Evolutionary conservation across 2,797 vertebrate genomes (phyloP), one percentile per base, ranked within the genome.

Genomic region (Ibycter americanus): DNA sequence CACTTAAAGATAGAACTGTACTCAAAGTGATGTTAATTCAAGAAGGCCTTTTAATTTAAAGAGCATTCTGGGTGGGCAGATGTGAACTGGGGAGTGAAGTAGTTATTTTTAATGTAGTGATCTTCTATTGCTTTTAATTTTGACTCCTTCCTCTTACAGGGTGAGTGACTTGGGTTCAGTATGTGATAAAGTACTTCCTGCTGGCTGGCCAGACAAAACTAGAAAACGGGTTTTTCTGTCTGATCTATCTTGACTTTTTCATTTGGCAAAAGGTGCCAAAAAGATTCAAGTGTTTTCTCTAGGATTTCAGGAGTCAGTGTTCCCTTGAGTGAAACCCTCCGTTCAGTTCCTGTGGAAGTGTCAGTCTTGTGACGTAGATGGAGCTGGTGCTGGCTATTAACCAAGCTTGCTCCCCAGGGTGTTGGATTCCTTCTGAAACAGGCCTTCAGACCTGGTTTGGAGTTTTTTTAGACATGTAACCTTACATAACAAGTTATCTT

Each of bases 161-260:
- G 56, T 26, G 38, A 89, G 11, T 20, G 59, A 34, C 61, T 92
- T 51, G 25, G 66, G 29, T 72, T 95, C 49, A 23, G 25, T 66
- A 65, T 0, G 0, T 91, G 52, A 74, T 68, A 31, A 87, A 92
- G 56, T 78, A 86, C 49, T 96, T 95, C 74, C 58, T 89, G 61
- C 44, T n/a, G n/a, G 25, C 49, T 81, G 79, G 65, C 65, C 56
- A 83, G 44, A 31, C 68, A 68, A 70, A 77, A 58, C 72, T 58
- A 61, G 63, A 89, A 79, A 91, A 92, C 29, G 51, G 19, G 34
- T 76, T 93, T 95, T 97, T 56, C 87, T 97, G 46, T 68, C 17
- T 92, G 67, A 78, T 74, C 47, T 73, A 12, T 74, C 71, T 90
- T 82, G 59, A 86, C 26, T 80, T 80, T 74, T 81, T 83, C 15